Conservation (phyloP, 2,113 vertebrate genomes). For the Brevimyrus niger region DNA sequence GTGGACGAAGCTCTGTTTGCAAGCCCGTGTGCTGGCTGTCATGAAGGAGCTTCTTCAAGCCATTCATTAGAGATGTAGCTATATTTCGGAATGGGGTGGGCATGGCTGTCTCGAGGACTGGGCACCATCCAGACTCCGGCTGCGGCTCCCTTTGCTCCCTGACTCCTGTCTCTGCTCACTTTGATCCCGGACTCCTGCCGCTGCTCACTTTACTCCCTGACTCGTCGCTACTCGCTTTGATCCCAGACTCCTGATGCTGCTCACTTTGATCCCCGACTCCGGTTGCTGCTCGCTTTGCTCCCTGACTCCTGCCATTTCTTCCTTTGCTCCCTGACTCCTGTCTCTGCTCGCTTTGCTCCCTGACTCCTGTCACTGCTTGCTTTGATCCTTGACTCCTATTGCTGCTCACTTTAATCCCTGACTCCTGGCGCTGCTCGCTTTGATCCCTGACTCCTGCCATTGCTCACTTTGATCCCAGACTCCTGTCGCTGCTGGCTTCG, state of each 20-base stretch:
- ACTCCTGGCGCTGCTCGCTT: no score
- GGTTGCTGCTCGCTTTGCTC: no score
- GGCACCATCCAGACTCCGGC: not conserved
- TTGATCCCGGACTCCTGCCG: no score
- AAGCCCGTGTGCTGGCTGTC: not conserved
- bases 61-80: not conserved
- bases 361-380: not conserved
- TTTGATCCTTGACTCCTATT: not conserved
- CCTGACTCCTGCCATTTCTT: no score
- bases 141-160: no score
- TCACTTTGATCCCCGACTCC: not conserved
- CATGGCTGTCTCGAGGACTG: not conserved
- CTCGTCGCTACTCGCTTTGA: not conserved
- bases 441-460: not conserved
- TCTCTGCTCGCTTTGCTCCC: no score
- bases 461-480: not conserved
- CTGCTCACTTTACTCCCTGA: not conserved
- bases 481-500: not conserved
- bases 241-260: no score
- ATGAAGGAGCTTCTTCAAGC: not conserved
- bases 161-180: no score
- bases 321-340: no score
- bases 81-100: not conserved
- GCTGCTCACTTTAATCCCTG: not conserved
- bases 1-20: not conserved